phyloP scores from a whole-genome alignment of 2,113 vertebrate species.

The Eulacestoma nigropectus region DNA sequence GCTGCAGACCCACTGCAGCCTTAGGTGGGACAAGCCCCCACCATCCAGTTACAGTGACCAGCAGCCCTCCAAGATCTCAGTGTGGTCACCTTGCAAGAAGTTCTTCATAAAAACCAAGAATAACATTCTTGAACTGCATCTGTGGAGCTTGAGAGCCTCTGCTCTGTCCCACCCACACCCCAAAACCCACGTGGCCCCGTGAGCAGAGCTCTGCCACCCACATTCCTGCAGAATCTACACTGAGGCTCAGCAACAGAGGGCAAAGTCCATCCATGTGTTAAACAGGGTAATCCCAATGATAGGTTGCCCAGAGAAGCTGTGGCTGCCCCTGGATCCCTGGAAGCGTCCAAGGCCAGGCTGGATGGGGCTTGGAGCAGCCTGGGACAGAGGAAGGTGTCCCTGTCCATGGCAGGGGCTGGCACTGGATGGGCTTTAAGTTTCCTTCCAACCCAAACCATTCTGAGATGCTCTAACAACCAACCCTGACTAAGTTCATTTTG shows the following conservation, averaged over 20 bases:
- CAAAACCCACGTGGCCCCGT: accelerated
- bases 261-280: background rate
- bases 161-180: background rate
- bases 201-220: background rate
- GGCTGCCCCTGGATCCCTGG: background rate
- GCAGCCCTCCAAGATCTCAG: background rate
- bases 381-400: background rate
- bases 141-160: background rate
- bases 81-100: background rate
- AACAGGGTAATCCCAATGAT: background rate
- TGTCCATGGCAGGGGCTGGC: background rate
- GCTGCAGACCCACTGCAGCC: background rate
- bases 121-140: background rate
- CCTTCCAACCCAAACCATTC: background rate
- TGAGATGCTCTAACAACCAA: background rate
- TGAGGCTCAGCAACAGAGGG: background rate
- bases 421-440: background rate
- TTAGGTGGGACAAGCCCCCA: background rate
- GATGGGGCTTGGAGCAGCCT: background rate
- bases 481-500: background rate
- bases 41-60: background rate
- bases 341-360: background rate
- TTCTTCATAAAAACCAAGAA: background rate
- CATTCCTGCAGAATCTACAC: background rate
- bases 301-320: background rate